phyloP scores from a whole-genome alignment of 2,888 invertebrate genomes.

The Thera obeliscata region DNA sequence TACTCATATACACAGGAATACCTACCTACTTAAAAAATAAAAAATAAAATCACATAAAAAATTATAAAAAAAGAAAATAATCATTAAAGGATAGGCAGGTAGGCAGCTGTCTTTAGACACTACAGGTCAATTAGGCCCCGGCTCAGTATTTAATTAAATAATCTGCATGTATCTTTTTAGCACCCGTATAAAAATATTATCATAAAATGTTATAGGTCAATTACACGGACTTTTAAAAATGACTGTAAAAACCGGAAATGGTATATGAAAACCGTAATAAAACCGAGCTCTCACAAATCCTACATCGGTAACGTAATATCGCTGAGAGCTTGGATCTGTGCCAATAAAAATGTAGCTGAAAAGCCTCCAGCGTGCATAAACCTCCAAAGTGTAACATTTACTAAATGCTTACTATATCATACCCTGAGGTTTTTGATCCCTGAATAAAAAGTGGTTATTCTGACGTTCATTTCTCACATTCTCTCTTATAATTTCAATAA shows the following conservation, averaged over 20 bases:
- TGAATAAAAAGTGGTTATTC: too few relatives aligned
- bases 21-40: too few relatives aligned
- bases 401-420: not conserved
- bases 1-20: too few relatives aligned
- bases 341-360: conserved; percentile 43
- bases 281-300: conserved; percentile 27
- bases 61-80: too few relatives aligned
- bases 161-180: too few relatives aligned
- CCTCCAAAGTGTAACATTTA: conserved; percentile 8
- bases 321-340: conserved; percentile 47
- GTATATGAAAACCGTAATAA: conserved; percentile 31
- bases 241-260: conserved; percentile 19
- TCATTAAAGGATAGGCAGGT: too few relatives aligned
- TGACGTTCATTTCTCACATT: too few relatives aligned
- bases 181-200: not conserved
- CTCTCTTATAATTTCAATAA: too few relatives aligned
- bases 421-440: not conserved
- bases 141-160: too few relatives aligned
- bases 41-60: too few relatives aligned
- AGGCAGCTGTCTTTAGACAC: too few relatives aligned
- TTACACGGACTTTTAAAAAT: not conserved
- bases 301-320: conserved; percentile 40
- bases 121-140: too few relatives aligned
- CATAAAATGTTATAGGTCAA: not conserved
- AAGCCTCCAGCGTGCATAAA: conserved; percentile 27